These are phyloP conservation scores for Crioceris asparagi DNA, from an alignment of 2,888 invertebrate genomes.

Conservation along the genomic window DNA sequence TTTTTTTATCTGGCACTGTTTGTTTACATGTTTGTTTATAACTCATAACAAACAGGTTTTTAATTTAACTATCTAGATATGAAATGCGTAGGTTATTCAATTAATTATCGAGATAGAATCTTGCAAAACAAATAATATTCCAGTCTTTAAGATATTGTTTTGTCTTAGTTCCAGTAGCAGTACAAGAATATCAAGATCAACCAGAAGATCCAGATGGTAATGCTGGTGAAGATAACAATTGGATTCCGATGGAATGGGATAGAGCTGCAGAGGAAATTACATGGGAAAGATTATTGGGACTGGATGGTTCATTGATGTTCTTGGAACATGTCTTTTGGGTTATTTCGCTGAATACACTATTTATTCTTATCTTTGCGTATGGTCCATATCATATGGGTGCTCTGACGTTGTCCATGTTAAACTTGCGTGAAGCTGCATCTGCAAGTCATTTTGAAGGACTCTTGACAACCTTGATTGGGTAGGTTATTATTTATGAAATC, in stretches of 20 bases:
- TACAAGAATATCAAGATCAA: slow-evolving; percentile 27
- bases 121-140: not conserved
- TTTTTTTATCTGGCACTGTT: not conserved
- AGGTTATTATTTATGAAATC: no score
- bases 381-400: slow-evolving; percentile 93
- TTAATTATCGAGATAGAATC: no score
- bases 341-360: slow-evolving; percentile 90
- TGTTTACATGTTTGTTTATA: no score
- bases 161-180: slow-evolving; percentile 21
- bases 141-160: not conserved
- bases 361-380: slow-evolving; percentile 94
- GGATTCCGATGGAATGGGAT: slow-evolving; percentile 99
- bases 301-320: slow-evolving; percentile 95
- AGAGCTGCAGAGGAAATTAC: slow-evolving; percentile 94
- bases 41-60: no score
- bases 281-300: slow-evolving; percentile 91
- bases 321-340: slow-evolving; percentile 99
- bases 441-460: slow-evolving; percentile 87
- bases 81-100: no score
- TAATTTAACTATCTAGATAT: no score
- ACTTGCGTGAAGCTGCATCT: slow-evolving; percentile 53
- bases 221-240: slow-evolving; percentile 73
- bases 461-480: slow-evolving; percentile 82
- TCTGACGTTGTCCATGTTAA: slow-evolving; percentile 63
- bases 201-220: slow-evolving; percentile 42